Evolutionary conservation across 2,113 vertebrate genomes (phyloP).

Genomic region (Illadopsis cleaveri): DNA sequence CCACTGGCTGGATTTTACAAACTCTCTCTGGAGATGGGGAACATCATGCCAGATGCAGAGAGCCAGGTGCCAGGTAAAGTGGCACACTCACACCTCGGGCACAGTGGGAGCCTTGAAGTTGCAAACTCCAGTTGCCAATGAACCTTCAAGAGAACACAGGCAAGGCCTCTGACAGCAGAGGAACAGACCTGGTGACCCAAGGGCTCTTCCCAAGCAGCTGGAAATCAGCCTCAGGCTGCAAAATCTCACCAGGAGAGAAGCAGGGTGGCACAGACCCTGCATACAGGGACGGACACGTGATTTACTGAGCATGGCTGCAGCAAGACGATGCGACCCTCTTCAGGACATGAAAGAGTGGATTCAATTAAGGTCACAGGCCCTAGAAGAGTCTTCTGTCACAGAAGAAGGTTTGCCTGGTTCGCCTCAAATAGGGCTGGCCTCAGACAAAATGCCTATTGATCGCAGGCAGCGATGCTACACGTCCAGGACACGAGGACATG

Average conservation of each 20-base stretch:
- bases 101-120: not conserved
- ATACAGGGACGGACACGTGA: not conserved
- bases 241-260: not conserved
- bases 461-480: not conserved
- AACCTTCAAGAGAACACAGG: not conserved
- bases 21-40: not conserved
- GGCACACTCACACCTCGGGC: not conserved
- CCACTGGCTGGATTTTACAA: not conserved
- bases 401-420: not conserved
- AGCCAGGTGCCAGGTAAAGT: not conserved
- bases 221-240: not conserved
- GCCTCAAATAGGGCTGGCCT: not conserved
- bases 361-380: not conserved
- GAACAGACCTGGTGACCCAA: not conserved
- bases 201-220: not conserved
- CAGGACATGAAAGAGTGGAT: not conserved
- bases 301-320: not conserved
- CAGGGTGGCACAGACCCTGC: not conserved
- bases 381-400: not conserved
- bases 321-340: fast-evolving
- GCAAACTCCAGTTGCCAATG: not conserved
- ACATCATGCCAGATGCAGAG: not conserved
- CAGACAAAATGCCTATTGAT: not conserved
- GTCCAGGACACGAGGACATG: not conserved
- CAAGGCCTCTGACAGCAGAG: not conserved